Percentiles rank a stretch among this genome's conserved stretches.
Evolutionary conservation across 30 jellyfish, hydroid and myxozoan species (phyloP).

Genomic region (Nemopilema nomurai): DNA sequence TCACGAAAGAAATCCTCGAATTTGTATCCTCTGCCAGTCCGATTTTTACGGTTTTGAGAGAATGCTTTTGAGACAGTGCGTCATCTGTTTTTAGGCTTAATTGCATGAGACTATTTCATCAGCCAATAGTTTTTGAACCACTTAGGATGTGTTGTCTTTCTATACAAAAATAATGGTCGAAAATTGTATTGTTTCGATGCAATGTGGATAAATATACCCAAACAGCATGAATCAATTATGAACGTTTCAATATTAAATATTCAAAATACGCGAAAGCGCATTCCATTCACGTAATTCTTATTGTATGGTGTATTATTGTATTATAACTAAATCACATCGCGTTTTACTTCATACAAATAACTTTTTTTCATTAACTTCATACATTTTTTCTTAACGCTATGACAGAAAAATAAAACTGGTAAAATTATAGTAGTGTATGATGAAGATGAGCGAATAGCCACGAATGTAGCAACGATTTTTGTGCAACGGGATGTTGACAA

Average conservation of each 20-base stretch:
- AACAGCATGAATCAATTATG: background rate
- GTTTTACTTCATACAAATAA: too few species aligned
- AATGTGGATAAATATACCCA: background rate
- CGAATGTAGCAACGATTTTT: slow-evolving; percentile 84
- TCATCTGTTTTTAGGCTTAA: background rate
- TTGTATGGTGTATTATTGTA: background rate
- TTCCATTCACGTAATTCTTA: background rate
- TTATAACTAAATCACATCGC: too few species aligned
- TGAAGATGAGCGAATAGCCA: slow-evolving; percentile 95
- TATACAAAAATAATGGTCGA: background rate
- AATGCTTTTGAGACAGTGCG: background rate
- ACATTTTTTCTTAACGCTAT: slow-evolving; percentile 11
- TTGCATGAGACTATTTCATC: background rate
- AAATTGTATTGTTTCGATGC: background rate
- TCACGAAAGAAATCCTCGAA: slow-evolving; percentile 85
- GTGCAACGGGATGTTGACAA: slow-evolving; percentile 95
- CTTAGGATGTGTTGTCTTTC: too few species aligned
- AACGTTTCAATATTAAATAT: background rate
- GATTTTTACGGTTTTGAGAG: background rate
- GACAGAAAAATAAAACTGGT: slow-evolving; percentile 89
- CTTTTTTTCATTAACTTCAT: too few species aligned
- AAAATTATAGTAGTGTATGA: slow-evolving; percentile 88
- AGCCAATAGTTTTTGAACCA: background rate
- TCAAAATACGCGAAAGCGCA: background rate
- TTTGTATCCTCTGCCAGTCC: slow-evolving; percentile 81